Base-by-base conservation (phyloP, 2,888 invertebrate genomes). In the Diarsia brunnea region DNA sequence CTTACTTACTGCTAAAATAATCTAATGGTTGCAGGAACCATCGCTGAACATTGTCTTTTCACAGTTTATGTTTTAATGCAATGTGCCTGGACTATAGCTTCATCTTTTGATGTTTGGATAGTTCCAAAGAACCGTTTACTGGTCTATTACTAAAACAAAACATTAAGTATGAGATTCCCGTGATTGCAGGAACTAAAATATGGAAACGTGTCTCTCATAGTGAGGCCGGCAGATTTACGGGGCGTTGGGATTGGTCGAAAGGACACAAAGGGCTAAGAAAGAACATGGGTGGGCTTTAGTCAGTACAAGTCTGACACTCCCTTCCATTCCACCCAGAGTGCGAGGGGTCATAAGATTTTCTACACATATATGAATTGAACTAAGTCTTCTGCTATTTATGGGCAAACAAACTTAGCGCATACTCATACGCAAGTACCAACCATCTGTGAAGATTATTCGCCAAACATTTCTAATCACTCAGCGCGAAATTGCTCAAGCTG, bases 391-490 rank as follows among this genome's bases (percentile, higher is more conserved):
- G 21, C 38, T 38, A 16, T 49, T 12, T 38, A 49, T 49, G 11
- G 47, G 27, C 58, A 75, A 45, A 21, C 19, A 51, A 24, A 24
- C 51, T 24, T 12, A 45, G 12, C 51, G 69, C 51, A 69, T 55
- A 49, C 24, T n/a, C 24, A 21, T 11, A 47, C 0, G 2, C 27
- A 38, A 14, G n/a, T 45, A 64, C 27, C 19, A 3, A 31, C 31
- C 64, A 61, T 64, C 69, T 81, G 69, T 60, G 55, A 81, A 70
- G 81, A 80, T 70, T 63, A 71, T 61, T 47, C 73, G 5, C 61
- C 75, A 73, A 78, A 84, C 82, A 78, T 84, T 78, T 84, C 78
- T 84, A 81, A 78, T 84, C 74, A 78, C 70, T 84, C 73, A 45
- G 53, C 58, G 65, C 68, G 68, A 78, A 85, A 85, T 73, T 81